These are phyloP conservation scores for Halisarca cf. caerulea DNA, from an alignment of 37 sponge, comb jelly and placozoan genomes.

Conservation along the genomic window DNA sequence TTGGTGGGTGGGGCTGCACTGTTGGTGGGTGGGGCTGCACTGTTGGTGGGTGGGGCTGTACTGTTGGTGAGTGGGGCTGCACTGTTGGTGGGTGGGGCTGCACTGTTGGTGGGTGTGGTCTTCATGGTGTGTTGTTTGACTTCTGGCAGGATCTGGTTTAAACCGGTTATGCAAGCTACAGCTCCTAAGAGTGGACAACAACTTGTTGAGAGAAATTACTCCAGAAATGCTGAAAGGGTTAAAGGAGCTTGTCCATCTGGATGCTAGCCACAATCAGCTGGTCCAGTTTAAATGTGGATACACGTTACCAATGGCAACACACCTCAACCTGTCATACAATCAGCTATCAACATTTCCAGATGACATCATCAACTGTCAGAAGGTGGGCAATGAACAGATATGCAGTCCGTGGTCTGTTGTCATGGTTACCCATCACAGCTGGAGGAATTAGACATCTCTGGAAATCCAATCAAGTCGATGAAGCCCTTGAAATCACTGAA, in stretches of 20 bases:
- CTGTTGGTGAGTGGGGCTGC: no score
- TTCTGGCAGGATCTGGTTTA: neutral
- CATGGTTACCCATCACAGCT: neutral
- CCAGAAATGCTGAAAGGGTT: neutral
- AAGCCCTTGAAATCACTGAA: neutral
- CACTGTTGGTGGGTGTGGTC: no score
- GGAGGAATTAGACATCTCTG: conserved; percentile 10
- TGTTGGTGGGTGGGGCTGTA: no score
- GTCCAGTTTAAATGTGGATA: conserved; percentile 7
- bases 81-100: no score
- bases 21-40: no score
- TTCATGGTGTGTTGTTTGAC: no score
- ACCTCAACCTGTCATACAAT: conserved; percentile 2
- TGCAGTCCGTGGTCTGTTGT: neutral
- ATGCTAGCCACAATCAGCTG: neutral
- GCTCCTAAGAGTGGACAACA: neutral
- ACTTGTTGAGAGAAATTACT: neutral
- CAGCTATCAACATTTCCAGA: neutral
- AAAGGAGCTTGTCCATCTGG: neutral
- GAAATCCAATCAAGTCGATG: neutral
- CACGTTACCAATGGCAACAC: neutral
- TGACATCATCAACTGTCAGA: neutral
- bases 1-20: no score
- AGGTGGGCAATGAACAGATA: neutral
- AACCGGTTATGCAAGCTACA: neutral